phyloP scores from a whole-genome alignment of 2,113 vertebrate genomes.

The Gambusia holbrooki region DNA sequence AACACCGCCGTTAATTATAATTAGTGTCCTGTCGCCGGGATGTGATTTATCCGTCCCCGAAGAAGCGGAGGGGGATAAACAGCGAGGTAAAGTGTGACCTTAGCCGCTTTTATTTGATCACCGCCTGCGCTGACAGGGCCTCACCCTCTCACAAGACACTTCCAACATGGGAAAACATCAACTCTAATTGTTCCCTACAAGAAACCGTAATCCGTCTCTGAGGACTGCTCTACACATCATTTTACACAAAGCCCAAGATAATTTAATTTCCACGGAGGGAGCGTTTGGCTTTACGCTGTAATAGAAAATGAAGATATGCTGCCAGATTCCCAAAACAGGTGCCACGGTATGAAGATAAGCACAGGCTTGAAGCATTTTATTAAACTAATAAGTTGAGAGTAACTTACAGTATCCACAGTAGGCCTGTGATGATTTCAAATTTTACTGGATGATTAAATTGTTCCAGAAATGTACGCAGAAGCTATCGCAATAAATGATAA shows the following conservation, averaged over 20 bases:
- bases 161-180: constrained; percentile 71
- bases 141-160: constrained; percentile 58
- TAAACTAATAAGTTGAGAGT: constrained; percentile 17
- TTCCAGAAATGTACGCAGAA: too few relatives aligned
- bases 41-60: constrained; percentile 66
- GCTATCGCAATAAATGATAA: too few relatives aligned
- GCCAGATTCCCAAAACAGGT: constrained; percentile 57
- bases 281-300: constrained; percentile 57
- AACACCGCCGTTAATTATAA: constrained; percentile 66
- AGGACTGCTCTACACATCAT: constrained; percentile 65
- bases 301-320: constrained; percentile 64
- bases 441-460: too few relatives aligned
- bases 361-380: constrained; percentile 47
- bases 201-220: constrained; percentile 65
- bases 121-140: constrained; percentile 37
- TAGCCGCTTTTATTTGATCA: constrained; percentile 69
- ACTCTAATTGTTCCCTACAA: constrained; percentile 75
- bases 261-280: constrained; percentile 75
- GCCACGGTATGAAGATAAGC: constrained; percentile 35
- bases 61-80: constrained; percentile 47
- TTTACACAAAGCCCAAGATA: constrained; percentile 73
- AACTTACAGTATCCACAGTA: constrained; percentile 13
- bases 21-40: constrained; percentile 46
- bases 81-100: constrained; percentile 55
- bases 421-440: too few relatives aligned